Evolutionary conservation across 2,888 invertebrate genomes (phyloP).

Genomic region (Crossocerus cetratus): DNA sequence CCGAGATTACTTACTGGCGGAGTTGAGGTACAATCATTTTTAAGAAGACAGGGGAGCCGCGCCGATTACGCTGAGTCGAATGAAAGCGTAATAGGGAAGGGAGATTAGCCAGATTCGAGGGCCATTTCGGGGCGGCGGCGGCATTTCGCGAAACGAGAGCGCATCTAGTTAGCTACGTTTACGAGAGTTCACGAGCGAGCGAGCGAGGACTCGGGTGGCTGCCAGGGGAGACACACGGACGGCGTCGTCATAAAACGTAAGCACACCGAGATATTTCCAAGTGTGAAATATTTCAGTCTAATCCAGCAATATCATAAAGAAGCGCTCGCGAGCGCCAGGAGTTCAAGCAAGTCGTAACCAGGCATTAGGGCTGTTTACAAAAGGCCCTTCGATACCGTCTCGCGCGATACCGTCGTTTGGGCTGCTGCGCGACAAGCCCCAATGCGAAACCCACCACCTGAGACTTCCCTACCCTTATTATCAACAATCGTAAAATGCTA

Average conservation of each 20-base stretch:
- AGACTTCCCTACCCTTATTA: constrained; percentile 73
- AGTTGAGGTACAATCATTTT: too few species aligned
- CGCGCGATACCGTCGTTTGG: constrained; percentile 59
- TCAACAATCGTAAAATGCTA: constrained; percentile 77
- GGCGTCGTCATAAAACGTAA: constrained; percentile 72
- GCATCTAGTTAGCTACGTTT: constrained; percentile 67
- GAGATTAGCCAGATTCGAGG: constrained; percentile 49
- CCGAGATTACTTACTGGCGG: too few species aligned
- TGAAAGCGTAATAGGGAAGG: constrained; percentile 50
- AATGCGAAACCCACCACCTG: constrained; percentile 72
- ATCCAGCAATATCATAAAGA: constrained; percentile 77
- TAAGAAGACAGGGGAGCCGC: too few species aligned
- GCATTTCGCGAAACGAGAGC: constrained; percentile 59
- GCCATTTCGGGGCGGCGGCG: constrained; percentile 28
- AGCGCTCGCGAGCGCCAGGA: constrained; percentile 61
- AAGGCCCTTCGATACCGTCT: constrained; percentile 68
- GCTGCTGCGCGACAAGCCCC: constrained; percentile 43
- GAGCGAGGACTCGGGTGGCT: too few species aligned
- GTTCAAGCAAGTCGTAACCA: constrained; percentile 72
- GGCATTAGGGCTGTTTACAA: constrained; percentile 77
- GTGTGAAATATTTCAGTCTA: constrained; percentile 77
- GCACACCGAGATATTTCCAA: constrained; percentile 72
- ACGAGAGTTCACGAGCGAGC: constrained; percentile 53
- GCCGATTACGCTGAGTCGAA: constrained; percentile 14
- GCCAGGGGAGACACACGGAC: constrained; percentile 23